These are phyloP conservation scores for Kradibia gibbosae DNA, from an alignment of 1,140 invertebrate species.

Conservation along the genomic window DNA sequence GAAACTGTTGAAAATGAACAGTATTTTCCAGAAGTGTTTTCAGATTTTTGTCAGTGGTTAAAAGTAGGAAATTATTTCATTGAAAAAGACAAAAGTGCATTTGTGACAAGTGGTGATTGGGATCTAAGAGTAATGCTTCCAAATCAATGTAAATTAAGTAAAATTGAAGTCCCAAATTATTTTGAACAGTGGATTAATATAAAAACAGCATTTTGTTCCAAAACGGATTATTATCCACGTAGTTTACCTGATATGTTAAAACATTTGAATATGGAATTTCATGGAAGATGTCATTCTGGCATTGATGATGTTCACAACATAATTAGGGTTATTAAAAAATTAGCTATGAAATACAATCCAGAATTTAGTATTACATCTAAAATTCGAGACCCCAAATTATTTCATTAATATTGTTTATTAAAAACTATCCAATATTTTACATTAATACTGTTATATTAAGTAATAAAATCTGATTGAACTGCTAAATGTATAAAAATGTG, in stretches of 20 bases:
- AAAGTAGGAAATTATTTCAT: conserved; percentile 58
- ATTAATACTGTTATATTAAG: conserved; percentile 48
- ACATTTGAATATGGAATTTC: conserved; percentile 54
- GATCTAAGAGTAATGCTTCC: conserved; percentile 77
- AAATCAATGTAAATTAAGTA: conserved; percentile 72
- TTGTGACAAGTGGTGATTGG: conserved; percentile 80
- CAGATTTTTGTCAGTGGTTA: conserved; percentile 66
- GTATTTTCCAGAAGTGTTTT: conserved; percentile 66
- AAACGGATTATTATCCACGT: conserved; percentile 60
- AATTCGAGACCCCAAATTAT: neutral
- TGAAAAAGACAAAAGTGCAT: conserved; percentile 62
- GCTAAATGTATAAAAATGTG: conserved; percentile 38
- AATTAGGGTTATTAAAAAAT: conserved; percentile 57
- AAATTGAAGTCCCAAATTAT: conserved; percentile 70
- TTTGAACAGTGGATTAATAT: conserved; percentile 77
- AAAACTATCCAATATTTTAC: conserved; percentile 45
- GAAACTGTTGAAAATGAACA: conserved; percentile 64
- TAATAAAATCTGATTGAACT: conserved; percentile 32
- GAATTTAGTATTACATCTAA: conserved; percentile 60
- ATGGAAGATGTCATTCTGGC: conserved; percentile 67
- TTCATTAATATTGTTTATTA: conserved; percentile 46
- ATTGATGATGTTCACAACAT: conserved; percentile 67
- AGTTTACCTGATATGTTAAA: conserved; percentile 63
- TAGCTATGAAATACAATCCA: conserved; percentile 53
- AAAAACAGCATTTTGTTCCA: conserved; percentile 69